Evolutionary conservation across 2,113 vertebrate species (phyloP), one percentile per base, ranked within the genome.

Genomic region (Eurypyga helias): DNA sequence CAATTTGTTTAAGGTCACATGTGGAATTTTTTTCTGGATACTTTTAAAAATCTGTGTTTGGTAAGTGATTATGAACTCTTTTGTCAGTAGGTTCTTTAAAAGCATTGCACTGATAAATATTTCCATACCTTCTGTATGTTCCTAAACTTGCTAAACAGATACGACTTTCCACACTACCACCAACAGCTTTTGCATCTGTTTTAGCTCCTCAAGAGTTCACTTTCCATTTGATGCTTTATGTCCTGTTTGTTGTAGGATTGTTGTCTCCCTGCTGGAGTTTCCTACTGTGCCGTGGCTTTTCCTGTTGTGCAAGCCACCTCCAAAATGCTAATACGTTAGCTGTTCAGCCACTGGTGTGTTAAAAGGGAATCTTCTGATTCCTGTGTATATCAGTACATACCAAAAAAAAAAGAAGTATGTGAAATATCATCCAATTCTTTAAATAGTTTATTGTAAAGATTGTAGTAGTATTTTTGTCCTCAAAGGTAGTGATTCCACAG

Each of bases 191-290:
- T 91, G 85, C 77, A 72, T 93, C 70, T 90, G 52, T 62, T 48
- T 73, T 52, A 33, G 52, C 41, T 88, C 36, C 60, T 91, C 45
- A 20, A 72, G 83, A 65, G 48, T 86, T 89, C 20, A 1, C 45
- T 92, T 93, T 43, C 36, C 6, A 3, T 66, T 70, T 96, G 89
- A 88, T 83, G 45, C 70, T 92, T 83, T 72, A 31, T 83, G 92
- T 93, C 33, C n/a, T 90, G 21, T 89, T 94, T 87, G 43, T 86
- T 93, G 82, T 89, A 94, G 60, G 61, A 34, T 82, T 89, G 83
- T 87, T 94, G 57, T 85, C 34, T 84, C 83, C 51, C 62, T 91
- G 87, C 55, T 97, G 94, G 93, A 87, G 67, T 87, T 91, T 84
- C 87, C 76, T 89, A 12, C 81, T 85, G 41, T 52, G 79, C 13